phyloP scores from a whole-genome alignment of 2,113 vertebrate genomes.

The Dissostichus mawsoni region DNA sequence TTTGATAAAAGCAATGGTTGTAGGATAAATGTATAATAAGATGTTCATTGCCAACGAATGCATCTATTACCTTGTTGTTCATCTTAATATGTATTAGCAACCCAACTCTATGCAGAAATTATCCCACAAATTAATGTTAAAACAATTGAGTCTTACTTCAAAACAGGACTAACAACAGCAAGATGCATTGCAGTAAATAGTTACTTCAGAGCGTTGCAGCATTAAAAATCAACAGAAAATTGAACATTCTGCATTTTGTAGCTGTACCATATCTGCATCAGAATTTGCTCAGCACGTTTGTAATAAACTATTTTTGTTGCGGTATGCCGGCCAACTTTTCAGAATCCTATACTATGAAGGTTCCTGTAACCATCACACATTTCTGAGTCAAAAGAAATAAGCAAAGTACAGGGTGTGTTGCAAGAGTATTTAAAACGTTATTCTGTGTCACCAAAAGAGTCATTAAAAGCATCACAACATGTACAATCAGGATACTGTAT shows the following conservation, averaged over 20 bases:
- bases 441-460: conserved; percentile 54
- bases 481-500: conserved; percentile 49
- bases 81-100: background rate
- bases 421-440: conserved; percentile 50
- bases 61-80: too few species aligned
- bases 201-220: background rate
- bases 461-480: conserved; percentile 59
- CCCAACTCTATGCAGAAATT: background rate
- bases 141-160: background rate
- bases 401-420: conserved; percentile 15
- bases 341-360: background rate
- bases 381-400: conserved; percentile 22
- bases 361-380: background rate
- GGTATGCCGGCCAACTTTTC: too few species aligned
- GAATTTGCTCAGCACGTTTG: background rate
- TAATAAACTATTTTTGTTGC: too few species aligned
- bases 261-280: background rate
- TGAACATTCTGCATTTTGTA: background rate
- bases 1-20: too few species aligned
- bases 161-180: background rate
- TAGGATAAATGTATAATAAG: too few species aligned
- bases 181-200: background rate
- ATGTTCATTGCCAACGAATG: too few species aligned
- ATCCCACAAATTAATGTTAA: background rate
- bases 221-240: background rate